phyloP scores from a whole-genome alignment of 1,140 invertebrate genomes.

The Fopius arisanus region DNA sequence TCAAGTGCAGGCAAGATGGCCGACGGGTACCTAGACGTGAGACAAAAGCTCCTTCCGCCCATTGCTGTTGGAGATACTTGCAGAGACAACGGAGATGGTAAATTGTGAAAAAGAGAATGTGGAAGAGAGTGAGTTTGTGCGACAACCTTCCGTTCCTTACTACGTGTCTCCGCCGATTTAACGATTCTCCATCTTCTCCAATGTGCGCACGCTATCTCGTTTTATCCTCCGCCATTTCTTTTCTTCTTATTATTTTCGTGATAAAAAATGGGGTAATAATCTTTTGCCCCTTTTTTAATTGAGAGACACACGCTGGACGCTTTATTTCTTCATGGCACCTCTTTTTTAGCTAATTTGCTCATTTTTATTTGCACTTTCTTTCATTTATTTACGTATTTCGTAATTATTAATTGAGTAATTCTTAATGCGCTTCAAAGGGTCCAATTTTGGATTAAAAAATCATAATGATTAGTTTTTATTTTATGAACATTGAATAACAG shows the following conservation, averaged over 20 bases:
- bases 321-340: not conserved
- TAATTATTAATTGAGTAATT: too few species aligned
- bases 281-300: not conserved
- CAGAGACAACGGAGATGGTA: constrained; percentile 24
- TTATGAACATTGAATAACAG: too few species aligned
- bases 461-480: too few species aligned
- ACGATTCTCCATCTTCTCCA: constrained; percentile 26
- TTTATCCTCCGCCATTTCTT: constrained; percentile 14
- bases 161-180: constrained; percentile 29
- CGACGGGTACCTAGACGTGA: not conserved
- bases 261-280: not conserved
- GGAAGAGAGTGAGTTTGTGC: constrained; percentile 26
- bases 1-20: constrained; percentile 46
- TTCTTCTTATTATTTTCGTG: constrained; percentile 29
- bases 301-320: not conserved
- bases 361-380: too few species aligned
- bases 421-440: too few species aligned
- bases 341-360: too few species aligned
- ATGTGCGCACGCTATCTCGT: not conserved
- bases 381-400: too few species aligned
- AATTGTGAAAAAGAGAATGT: constrained; percentile 22
- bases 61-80: constrained; percentile 18
- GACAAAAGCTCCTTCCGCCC: constrained; percentile 19
- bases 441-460: too few species aligned
- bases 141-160: not conserved